Evolutionary conservation across 2,888 invertebrate genomes (phyloP).

Genomic region (Cryptus viduatorius): DNA sequence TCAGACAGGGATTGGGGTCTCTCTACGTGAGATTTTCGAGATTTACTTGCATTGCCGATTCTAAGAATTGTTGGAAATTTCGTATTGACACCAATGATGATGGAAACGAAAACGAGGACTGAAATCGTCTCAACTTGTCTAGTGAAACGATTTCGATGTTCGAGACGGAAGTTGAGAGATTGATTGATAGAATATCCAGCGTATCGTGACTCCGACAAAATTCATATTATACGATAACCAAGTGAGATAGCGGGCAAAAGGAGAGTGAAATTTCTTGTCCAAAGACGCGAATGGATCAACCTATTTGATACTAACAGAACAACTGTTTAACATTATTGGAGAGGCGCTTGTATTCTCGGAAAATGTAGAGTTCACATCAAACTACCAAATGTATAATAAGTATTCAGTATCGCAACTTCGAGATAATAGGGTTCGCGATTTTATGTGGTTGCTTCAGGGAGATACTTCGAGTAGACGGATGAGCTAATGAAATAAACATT

Average conservation of each 20-base stretch:
- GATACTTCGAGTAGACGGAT: too few species aligned
- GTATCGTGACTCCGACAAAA: not conserved
- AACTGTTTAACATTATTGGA: not conserved
- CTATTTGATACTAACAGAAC: constrained; percentile 6
- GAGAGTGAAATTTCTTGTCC: not conserved
- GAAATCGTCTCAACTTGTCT: constrained; percentile 9
- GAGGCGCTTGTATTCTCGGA: not conserved
- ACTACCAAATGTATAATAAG: not conserved
- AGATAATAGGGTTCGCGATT: not conserved
- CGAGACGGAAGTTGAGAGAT: constrained; percentile 12
- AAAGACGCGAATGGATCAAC: not conserved
- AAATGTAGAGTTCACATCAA: not conserved
- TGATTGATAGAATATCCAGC: not conserved
- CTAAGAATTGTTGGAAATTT: constrained; percentile 3
- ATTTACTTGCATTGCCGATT: constrained; percentile 28
- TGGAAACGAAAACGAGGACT: not conserved
- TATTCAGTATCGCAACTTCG: not conserved
- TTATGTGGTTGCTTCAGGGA: not conserved
- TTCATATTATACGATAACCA: constrained; percentile 15
- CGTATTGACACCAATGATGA: not conserved
- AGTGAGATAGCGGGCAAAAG: constrained; percentile 4
- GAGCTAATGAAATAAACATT: too few species aligned
- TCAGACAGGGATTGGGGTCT: constrained; percentile 32
- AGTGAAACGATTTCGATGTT: constrained; percentile 29
- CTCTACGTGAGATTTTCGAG: not conserved